Evolutionary conservation across 2,888 invertebrate genomes (phyloP), one percentile per base, ranked within the genome.

Genomic region (Allolobophora icterica): DNA sequence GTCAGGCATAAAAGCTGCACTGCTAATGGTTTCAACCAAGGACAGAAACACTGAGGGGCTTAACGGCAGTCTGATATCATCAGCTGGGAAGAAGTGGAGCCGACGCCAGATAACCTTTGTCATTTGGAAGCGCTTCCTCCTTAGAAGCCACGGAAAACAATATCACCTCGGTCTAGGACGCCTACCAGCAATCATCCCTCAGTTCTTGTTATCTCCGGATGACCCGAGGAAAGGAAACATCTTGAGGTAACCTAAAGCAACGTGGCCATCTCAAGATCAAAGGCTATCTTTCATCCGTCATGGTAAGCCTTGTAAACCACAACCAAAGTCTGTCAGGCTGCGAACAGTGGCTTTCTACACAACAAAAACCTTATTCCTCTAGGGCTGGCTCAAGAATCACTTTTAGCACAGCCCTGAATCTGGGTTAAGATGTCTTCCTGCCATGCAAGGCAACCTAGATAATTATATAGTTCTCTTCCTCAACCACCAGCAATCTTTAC

Each of bases 221-320:
- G 71, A 71, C 71, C 71, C n/a, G 71, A 71, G 71, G 71, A 71
- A 71, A 71, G 71, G 71, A 71, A 71, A 71, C 71, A 71, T 71
- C 71, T 71, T n/a, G 71, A 71, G 71, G 30, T n/a, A 71, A 71
- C 71, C 71, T n/a, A 71, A 71, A 71, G 13, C 71, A 71, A 71
- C 71, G n/a, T 71, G n/a, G 71, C 71, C 71, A 71, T 17, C n/a
- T 71, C 5, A n/a, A 8, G 71, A 71, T 71, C 71, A 71, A 71
- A 71, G 71, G 71, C 30, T 8, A 71, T 71, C 71, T 71, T 71
- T 71, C 71, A 71, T 71, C 71, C 30, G n/a, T 71, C 71, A 71
- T 71, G 71, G n/a, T 71, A n/a, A 71, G n/a, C n/a, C 71, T 71
- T 71, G 71, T 71, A n/a, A 71, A 71, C 30, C n/a, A 21, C 52